These are phyloP conservation scores for Cordylochernes scorpioides DNA, from an alignment of 2,888 invertebrate genomes.

Conservation along the genomic window DNA sequence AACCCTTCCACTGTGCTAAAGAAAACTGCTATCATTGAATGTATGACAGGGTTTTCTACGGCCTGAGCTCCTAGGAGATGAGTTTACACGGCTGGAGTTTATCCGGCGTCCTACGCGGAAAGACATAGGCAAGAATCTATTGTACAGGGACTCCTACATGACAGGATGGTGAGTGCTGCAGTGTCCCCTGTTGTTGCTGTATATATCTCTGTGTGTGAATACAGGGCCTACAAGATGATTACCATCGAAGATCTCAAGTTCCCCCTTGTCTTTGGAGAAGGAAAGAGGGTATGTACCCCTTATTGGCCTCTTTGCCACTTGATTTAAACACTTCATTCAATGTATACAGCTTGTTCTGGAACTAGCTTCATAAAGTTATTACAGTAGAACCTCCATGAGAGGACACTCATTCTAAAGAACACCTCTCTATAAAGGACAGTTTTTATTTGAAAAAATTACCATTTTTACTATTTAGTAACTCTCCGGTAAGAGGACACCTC, in stretches of 20 bases:
- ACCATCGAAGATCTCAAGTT: constrained; percentile 39
- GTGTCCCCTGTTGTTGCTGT: no score
- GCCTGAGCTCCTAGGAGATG: constrained; percentile 32
- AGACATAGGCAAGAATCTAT: constrained; percentile 41
- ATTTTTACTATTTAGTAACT: no score
- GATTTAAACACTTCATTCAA: no score
- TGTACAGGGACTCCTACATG: constrained; percentile 49
- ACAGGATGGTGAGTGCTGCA: constrained; percentile 53
- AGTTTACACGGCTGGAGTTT: constrained; percentile 46
- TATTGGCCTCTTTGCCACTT: no score
- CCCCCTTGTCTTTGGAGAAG: constrained; percentile 48
- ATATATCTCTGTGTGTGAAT: constrained; percentile 5
- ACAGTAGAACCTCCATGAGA: no score
- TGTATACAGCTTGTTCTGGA: no score
- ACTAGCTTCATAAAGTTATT: no score
- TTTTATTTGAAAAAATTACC: no score
- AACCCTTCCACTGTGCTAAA: background rate
- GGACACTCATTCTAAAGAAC: no score
- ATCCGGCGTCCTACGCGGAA: constrained; percentile 34
- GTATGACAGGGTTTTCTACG: constrained; percentile 23
- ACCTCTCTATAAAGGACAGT: no score
- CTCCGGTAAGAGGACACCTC: no score
- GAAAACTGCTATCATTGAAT: constrained; percentile 1
- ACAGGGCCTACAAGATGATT: constrained; percentile 37
- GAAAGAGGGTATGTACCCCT: constrained; percentile 43